Evolutionary conservation across 2,888 invertebrate species (phyloP), one percentile per base, ranked within the genome.

Genomic region (Trichogramma dendrolimi): DNA sequence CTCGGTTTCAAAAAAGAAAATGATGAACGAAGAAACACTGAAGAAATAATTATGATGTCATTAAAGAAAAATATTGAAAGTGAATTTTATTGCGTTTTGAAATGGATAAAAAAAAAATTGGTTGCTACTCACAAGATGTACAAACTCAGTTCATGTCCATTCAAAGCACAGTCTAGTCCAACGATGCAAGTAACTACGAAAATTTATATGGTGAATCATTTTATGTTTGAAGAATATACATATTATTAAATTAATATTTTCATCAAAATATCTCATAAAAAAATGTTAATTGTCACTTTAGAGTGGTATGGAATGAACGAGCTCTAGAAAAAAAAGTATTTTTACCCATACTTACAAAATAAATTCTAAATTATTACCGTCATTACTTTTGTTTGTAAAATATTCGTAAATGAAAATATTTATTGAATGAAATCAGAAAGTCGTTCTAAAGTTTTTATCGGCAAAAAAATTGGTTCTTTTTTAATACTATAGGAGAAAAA

Each of bases 161-260:
- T 85, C 71, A 83, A 83, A 60, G 83, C 82, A 70, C 86, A 82
- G 78, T 87, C 86, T 42, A 83, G 83, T 46, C 86, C 87, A 64
- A 86, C 86, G 67, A 86, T 86, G 73, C 84, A 85, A 73, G 85
- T 79, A 69, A 86, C 87, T 87, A 80, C 69, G 72, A 63, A 72
- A 68, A 70, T 55, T 39, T 4, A 47, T n/a, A 39, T 14, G 10
- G 41, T 56, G 11, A 48, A 8, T 49, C n/a, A 40, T 10, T 48
- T 5, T 14, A 27, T 11, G 6, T n/a, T 48, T 40, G 38, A 6
- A 41, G 40, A 41, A 38, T 52, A 52, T 41, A 41, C 41, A 41
- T 52, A 39, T 41, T 52, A 52, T 14, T 14, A 14, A 14, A 14
- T 14, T 14, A 14, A 14, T 14, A 14, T 14, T 14, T 14, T 14